phyloP scores from a whole-genome alignment of 2,797 vertebrate species.

The Malacoctenus gilli region DNA sequence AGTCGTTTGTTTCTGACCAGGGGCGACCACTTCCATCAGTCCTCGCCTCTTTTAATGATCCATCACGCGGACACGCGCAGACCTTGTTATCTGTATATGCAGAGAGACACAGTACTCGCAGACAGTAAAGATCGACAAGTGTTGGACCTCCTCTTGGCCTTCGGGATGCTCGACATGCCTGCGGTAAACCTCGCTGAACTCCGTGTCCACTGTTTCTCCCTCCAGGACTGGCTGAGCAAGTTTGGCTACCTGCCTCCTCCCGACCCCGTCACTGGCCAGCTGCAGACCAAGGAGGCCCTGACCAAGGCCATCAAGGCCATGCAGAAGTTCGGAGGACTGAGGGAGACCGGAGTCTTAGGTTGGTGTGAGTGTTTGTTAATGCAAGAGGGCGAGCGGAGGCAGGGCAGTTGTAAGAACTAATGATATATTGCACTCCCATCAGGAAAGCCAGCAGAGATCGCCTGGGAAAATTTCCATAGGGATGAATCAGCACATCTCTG shows the following conservation, averaged over 20 bases:
- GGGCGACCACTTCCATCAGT: too few species aligned
- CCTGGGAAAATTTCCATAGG: neutral
- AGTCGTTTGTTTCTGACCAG: too few species aligned
- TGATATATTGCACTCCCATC: neutral
- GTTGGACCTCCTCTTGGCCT: constrained; percentile 23
- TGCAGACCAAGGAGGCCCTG: constrained; percentile 91
- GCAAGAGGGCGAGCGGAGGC: neutral
- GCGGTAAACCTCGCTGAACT: constrained; percentile 36
- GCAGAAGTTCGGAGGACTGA: constrained; percentile 93
- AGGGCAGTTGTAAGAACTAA: neutral
- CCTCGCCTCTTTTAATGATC: too few species aligned
- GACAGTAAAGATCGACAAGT: constrained; percentile 44
- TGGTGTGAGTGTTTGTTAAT: constrained; percentile 22
- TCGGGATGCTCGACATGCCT: constrained; percentile 37
- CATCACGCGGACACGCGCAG: too few species aligned
- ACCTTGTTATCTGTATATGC: neutral
- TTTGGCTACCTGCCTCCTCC: constrained; percentile 94
- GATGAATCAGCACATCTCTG: constrained; percentile 2
- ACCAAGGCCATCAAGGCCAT: constrained; percentile 93
- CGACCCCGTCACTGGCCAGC: constrained; percentile 87
- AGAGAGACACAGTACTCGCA: constrained; percentile 7
- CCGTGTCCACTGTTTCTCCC: constrained; percentile 30
- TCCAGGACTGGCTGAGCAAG: constrained; percentile 94
- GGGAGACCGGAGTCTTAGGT: constrained; percentile 78
- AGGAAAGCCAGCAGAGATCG: neutral